These are phyloP conservation scores for Tipula vernalis DNA, from an alignment of 2,888 invertebrate genomes.

Conservation along the genomic window DNA sequence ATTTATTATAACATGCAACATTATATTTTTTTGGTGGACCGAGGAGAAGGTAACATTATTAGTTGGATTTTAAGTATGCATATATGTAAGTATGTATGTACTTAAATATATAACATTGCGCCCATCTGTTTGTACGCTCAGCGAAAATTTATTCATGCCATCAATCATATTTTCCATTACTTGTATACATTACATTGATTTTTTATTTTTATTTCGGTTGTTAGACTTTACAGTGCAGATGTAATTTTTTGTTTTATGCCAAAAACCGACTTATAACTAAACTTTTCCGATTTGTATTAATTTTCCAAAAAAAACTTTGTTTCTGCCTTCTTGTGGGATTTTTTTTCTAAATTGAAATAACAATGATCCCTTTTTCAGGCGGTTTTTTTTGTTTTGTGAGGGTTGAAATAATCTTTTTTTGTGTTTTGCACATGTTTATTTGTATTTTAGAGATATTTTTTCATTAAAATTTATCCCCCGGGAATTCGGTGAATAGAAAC, in stretches of 20 bases:
- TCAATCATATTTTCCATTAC: neutral
- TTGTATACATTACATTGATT: neutral
- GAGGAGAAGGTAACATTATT: neutral
- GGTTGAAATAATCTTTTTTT: neutral
- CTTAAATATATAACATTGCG: neutral
- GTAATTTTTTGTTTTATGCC: neutral
- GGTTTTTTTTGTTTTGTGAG: neutral
- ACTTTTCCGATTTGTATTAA: neutral
- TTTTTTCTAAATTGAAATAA: neutral
- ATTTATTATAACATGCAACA: neutral
- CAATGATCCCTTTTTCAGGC: neutral
- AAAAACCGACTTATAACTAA: neutral
- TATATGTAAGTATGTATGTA: too few species aligned
- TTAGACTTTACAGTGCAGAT: neutral
- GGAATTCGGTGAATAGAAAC: neutral
- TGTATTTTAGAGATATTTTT: neutral
- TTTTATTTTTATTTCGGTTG: neutral
- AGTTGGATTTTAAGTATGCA: neutral
- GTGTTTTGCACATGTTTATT: neutral
- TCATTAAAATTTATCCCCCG: neutral
- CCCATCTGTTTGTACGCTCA: neutral
- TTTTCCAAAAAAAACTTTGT: neutral
- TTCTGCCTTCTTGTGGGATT: neutral
- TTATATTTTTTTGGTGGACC: neutral
- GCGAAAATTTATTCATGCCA: neutral